Evolutionary conservation across 2,113 vertebrate species (phyloP).

Genomic region (Anhinga rufa): DNA sequence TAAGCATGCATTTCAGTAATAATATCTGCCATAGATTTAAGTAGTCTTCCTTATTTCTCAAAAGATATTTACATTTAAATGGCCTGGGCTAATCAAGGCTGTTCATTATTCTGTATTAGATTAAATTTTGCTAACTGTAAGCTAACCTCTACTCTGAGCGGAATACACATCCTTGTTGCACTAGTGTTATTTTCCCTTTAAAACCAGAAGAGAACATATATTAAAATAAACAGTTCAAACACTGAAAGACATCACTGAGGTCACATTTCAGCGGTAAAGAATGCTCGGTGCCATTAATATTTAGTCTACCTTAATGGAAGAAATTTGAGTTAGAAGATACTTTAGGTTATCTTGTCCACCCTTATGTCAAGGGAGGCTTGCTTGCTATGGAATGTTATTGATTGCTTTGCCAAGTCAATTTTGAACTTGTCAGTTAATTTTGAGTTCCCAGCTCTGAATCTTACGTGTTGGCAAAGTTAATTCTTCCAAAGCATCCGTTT

Average conservation of each 20-base stretch:
- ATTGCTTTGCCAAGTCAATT: background rate
- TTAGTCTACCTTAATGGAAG: slow-evolving; percentile 57
- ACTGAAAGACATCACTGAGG: slow-evolving; percentile 25
- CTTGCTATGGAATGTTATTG: background rate
- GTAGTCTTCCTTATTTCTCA: background rate
- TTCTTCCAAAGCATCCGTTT: background rate
- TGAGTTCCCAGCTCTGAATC: background rate
- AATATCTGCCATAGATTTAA: background rate
- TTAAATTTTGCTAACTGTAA: background rate
- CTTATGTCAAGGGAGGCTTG: background rate
- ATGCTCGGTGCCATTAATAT: slow-evolving; percentile 57
- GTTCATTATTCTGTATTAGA: slow-evolving; percentile 1
- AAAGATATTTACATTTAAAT: background rate
- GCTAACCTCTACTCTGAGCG: background rate
- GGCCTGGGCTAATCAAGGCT: background rate
- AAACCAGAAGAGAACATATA: background rate
- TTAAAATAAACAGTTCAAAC: slow-evolving; percentile 29
- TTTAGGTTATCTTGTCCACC: slow-evolving; percentile 44
- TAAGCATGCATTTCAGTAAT: background rate
- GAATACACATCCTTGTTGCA: background rate
- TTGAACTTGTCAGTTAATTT: background rate
- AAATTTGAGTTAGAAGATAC: slow-evolving; percentile 59
- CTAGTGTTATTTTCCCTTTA: background rate
- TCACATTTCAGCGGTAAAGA: slow-evolving; percentile 55
- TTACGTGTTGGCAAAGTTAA: background rate